A percentile compares a stretch with the other conserved stretches of the same genome.
Evolutionary conservation across 1,140 invertebrate genomes (phyloP).

Genomic region (Pogonus chalceus): DNA sequence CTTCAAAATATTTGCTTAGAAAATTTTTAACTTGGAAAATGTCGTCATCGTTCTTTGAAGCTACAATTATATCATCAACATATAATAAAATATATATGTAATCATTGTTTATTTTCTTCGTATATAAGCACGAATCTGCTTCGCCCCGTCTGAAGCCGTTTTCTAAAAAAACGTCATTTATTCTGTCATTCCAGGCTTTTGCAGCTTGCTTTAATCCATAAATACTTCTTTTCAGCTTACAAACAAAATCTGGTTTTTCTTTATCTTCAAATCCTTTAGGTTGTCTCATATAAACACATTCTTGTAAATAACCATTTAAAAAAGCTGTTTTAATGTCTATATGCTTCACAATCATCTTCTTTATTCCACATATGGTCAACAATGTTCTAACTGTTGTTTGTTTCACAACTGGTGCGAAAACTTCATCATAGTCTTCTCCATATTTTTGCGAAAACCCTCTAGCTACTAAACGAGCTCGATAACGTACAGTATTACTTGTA

Average conservation of each 20-base stretch:
- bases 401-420: conserved; percentile 30
- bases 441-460: conserved; percentile 30
- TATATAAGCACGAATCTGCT: too few relatives aligned
- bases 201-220: not conserved
- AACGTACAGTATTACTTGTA: not conserved
- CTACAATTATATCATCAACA: too few relatives aligned
- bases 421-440: conserved; percentile 35
- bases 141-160: too few relatives aligned
- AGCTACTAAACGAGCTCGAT: conserved; percentile 30
- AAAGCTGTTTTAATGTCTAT: conserved; percentile 33
- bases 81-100: too few relatives aligned
- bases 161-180: too few relatives aligned
- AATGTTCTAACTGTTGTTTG: conserved; percentile 24
- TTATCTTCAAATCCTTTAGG: conserved; percentile 20
- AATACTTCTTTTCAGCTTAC: too few relatives aligned
- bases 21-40: too few relatives aligned
- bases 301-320: conserved; percentile 16
- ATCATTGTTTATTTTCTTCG: too few relatives aligned
- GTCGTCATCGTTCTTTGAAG: too few relatives aligned
- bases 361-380: conserved; percentile 21
- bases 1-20: too few relatives aligned
- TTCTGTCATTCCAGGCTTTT: not conserved
- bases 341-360: conserved; percentile 15
- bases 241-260: too few relatives aligned
- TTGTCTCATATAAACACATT: conserved; percentile 24